A percentile compares a stretch with the other conserved stretches of the same genome.
phyloP scores from a whole-genome alignment of 2,797 vertebrate genomes.

The Spinibarbus caldwelli region DNA sequence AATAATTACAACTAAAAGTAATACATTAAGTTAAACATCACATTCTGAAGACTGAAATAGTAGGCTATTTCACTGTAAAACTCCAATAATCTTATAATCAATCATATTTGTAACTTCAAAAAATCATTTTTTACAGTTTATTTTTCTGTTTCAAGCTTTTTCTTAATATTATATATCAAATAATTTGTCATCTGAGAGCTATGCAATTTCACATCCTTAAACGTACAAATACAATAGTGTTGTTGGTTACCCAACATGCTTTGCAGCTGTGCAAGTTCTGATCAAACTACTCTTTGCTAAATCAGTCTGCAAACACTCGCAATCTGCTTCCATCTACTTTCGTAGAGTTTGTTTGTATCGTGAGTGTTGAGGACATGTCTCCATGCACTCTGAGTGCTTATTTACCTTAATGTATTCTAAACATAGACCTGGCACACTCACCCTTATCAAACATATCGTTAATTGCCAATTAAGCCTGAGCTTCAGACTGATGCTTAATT shows the following conservation, averaged over 20 bases:
- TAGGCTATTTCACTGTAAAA: not conserved
- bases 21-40: not conserved
- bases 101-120: not conserved
- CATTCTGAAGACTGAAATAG: not conserved
- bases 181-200: not conserved
- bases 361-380: not conserved
- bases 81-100: not conserved
- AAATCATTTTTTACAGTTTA: not conserved
- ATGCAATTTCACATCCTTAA: not conserved
- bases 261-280: not conserved
- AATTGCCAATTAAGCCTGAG: constrained; percentile 80
- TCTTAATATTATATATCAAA: not conserved
- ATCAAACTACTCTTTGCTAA: not conserved
- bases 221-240: not conserved
- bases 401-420: constrained; percentile 71
- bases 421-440: constrained; percentile 75
- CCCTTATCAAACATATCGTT: constrained; percentile 74
- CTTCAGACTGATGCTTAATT: constrained; percentile 79
- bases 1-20: not conserved
- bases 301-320: not conserved
- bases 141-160: not conserved
- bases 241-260: not conserved
- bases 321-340: not conserved
- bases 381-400: constrained; percentile 60
- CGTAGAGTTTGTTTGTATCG: constrained; percentile 9